Evolutionary conservation across 2,113 vertebrate genomes (phyloP).

Genomic region (Sylvilagus bachmani): DNA sequence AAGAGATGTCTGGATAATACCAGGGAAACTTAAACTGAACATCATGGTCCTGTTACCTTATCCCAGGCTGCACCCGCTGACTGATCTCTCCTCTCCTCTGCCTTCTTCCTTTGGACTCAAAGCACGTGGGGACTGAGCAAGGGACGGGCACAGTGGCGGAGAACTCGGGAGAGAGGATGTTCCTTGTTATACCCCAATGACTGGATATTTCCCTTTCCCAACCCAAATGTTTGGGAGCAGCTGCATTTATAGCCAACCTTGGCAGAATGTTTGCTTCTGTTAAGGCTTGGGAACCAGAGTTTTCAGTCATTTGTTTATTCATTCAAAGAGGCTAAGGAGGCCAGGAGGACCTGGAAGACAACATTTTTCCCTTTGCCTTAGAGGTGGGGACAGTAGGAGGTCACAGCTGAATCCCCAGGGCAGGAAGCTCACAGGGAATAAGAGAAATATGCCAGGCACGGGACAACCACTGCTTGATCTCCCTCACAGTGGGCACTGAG

Average conservation of each 20-base stretch:
- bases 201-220: not conserved
- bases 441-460: no score
- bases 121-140: not conserved
- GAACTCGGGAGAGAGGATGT: not conserved
- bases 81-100: not conserved
- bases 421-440: not conserved
- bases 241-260: not conserved
- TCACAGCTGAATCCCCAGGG: not conserved
- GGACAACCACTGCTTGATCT: no score
- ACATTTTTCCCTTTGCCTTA: not conserved
- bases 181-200: not conserved
- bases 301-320: not conserved
- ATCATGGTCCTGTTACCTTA: not conserved
- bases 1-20: not conserved
- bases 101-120: slow-evolving; percentile 19
- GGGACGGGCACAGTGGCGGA: not conserved
- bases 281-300: not conserved
- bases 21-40: not conserved
- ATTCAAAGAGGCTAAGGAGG: not conserved
- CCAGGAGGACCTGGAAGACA: not conserved
- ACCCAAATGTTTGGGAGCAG: not conserved
- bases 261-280: slow-evolving; percentile 10
- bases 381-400: not conserved
- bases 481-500: no score
- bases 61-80: not conserved